Evolutionary conservation across 2,113 vertebrate species (phyloP), one percentile per base, ranked within the genome.

Genomic region (Athene noctua): DNA sequence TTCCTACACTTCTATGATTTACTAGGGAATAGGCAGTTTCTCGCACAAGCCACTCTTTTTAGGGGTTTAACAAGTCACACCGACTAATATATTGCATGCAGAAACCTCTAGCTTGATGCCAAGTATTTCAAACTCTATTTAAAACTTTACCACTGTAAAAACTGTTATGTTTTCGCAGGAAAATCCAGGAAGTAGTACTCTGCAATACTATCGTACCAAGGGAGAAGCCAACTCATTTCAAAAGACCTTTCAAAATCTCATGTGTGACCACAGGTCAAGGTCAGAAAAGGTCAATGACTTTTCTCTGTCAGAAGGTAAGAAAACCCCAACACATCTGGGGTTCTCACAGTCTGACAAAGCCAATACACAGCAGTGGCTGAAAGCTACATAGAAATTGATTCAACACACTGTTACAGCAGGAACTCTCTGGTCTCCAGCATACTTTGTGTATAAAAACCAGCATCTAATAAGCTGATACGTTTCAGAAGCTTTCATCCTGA

Each of bases 61-160:
- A 54, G 81, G 67, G 85, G 84, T 86, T 96, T 97, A 92, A 55
- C 77, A 96, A 96, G 92, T 93, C 87, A 93, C 74, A 75, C 38
- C 95, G 92, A 79, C 81, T 87, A 95, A 95, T 92, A 94, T 40
- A 94, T 70, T 97, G 74, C 94, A 93, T 74, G 65, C 51, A 90
- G 77, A 96, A 92, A 36, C 54, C 59, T 96, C 94, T 94, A 77
- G 54, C 74, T 29, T 22, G 8, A 80, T 94, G 94, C 87, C 97
- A 96, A 96, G 68, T 71, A 85, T 91, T 97, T 93, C 67, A 88
- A 96, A 94, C 46, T 91, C 93, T 88, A 86, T 96, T 94, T 95
- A 90, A 96, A 96, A 92, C 84, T 77, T 96, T 86, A 96, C 87
- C 85, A 91, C 91, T 96, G 84, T 83, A 95, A 96, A 96, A 97